phyloP scores from a whole-genome alignment of 2,888 invertebrate species.

The Drosophila birchii region DNA sequence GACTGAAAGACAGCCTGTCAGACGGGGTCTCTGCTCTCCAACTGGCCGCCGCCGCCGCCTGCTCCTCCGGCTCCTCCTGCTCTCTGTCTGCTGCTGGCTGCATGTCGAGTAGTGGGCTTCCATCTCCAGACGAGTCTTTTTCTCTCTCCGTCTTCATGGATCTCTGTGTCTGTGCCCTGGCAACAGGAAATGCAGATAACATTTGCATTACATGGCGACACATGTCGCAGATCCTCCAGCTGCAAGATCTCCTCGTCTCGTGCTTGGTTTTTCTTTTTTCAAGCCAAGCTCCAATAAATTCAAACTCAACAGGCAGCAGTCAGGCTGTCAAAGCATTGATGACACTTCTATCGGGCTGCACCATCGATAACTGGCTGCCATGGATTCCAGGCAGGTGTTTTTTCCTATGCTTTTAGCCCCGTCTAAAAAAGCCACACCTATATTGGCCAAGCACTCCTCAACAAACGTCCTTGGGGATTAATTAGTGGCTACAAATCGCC shows the following conservation, averaged over 20 bases:
- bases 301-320: slow-evolving; percentile 40
- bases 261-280: no score
- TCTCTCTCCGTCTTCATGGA: background rate
- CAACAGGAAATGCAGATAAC: slow-evolving; percentile 73
- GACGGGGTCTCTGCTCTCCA: slow-evolving; percentile 22
- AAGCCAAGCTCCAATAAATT: slow-evolving; percentile 18
- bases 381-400: slow-evolving; percentile 22
- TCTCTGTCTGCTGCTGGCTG: slow-evolving; percentile 65
- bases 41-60: background rate
- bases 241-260: background rate
- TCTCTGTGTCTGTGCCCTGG: slow-evolving; percentile 6
- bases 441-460: background rate
- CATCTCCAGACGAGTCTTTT: background rate
- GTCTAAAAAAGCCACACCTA: background rate
- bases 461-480: background rate
- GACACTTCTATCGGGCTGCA: slow-evolving; percentile 24
- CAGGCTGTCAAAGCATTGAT: slow-evolving; percentile 55
- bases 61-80: slow-evolving; percentile 15
- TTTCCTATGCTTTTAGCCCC: background rate
- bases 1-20: slow-evolving; percentile 44
- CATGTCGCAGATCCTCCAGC: slow-evolving; percentile 53
- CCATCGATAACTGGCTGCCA: slow-evolving; percentile 38
- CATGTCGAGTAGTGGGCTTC: slow-evolving; percentile 51
- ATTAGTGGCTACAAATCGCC: background rate
- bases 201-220: slow-evolving; percentile 55